Evolutionary conservation across 2,113 vertebrate genomes (phyloP), one percentile per base, ranked within the genome.

Genomic region (Indri indri): DNA sequence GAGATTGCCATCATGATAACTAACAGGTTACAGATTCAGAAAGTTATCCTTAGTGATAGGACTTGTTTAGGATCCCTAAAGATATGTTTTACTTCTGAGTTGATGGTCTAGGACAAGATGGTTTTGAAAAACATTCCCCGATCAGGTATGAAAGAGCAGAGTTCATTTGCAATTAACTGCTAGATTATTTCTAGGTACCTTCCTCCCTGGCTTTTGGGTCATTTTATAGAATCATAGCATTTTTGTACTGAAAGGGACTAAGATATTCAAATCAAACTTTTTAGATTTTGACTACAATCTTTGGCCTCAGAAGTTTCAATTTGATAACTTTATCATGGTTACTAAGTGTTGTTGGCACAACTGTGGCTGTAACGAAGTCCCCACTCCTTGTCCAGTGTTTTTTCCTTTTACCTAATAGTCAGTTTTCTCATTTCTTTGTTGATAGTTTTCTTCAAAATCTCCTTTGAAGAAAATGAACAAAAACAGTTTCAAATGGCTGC

Each of bases 401-500:
- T 65, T 92, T 88, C 34, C 42, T 63, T 61, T 89, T 54, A 82
- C 23, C 8, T 70, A 32, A 76, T 85, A 47, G 3, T 3, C 2
- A 93, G 0, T 88, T 7, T 82, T 93, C 32, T 94, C 27, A n/a
- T 86, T 81, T 90, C 30, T 93, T 70, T 95, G 54, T 74, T 93
- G 50, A 34, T 88, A 57, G n/a, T 96, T 96, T 96, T 68, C 70
- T 90, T 77, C 3, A 85, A 95, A 89, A 76, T 52, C 0, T 74
- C n/a, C 25, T 85, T 87, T 54, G 65, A 91, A 76, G 65, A 87
- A 87, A 70, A 13, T 88, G 52, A 95, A 50, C 22, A 85, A 95
- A 92, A 52, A 27, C 2, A 32, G 22, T 54, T 94, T 61, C 68
- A 45, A 61, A 87, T 90, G 85, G 4, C 79, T 88, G 5, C 20